These are phyloP conservation scores for Pangasius djambal DNA, from an alignment of 2,797 vertebrate genomes.

Conservation along the genomic window DNA sequence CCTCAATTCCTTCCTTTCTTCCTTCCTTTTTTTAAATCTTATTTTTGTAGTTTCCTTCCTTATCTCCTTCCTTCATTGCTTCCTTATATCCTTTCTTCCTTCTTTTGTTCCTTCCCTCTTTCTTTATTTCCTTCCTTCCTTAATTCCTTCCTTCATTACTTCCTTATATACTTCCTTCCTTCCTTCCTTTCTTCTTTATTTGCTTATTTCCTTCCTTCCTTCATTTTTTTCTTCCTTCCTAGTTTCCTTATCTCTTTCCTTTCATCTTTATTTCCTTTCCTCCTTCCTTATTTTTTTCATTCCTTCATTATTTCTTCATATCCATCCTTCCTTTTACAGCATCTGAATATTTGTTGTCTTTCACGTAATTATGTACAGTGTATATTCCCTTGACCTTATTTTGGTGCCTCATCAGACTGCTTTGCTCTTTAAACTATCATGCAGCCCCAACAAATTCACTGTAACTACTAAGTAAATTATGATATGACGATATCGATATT, in stretches of 20 bases:
- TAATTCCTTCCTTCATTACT: no score
- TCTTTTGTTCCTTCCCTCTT: not conserved
- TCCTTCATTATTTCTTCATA: not conserved
- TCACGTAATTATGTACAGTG: no score
- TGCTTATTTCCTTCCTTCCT: no score
- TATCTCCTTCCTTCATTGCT: not conserved
- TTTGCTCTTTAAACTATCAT: not conserved
- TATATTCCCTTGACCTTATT: not conserved
- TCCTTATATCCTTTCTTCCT: not conserved
- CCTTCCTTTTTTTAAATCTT: not conserved
- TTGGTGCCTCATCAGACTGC: not conserved
- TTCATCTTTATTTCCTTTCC: not conserved
- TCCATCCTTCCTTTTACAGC: not conserved
- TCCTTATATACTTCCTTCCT: no score
- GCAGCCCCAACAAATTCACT: not conserved
- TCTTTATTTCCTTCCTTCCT: not conserved
- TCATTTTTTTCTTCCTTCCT: not conserved
- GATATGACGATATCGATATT: not conserved
- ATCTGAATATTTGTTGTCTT: not conserved
- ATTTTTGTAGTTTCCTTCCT: no score
- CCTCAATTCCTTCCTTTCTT: not conserved
- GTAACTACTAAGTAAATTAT: not conserved
- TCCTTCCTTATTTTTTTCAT: not conserved
- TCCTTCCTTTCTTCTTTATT: no score
- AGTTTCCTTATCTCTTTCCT: not conserved